Conservation (phyloP, 2,797 vertebrate genomes). For the Salarias fasciatus region DNA sequence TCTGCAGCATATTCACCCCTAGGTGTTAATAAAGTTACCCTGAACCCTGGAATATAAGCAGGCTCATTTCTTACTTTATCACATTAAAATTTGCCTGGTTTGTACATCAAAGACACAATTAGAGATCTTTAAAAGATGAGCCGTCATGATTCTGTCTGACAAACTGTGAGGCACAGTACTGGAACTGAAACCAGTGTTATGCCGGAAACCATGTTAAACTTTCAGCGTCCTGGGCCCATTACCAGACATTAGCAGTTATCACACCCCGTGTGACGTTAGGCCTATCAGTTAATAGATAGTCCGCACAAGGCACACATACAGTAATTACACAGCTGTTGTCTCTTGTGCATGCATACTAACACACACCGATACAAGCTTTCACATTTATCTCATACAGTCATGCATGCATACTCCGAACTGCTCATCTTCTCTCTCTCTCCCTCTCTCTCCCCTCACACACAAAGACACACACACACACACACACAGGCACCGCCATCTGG, state of each 20-base stretch:
- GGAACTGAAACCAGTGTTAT: not conserved
- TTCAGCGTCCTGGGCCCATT: conserved; percentile 9
- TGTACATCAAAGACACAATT: not conserved
- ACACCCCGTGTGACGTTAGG: conserved; percentile 11
- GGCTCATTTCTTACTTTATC: no score
- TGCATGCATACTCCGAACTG: conserved; percentile 36
- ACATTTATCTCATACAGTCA: conserved; percentile 45
- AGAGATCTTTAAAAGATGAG: not conserved
- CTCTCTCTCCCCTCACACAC: conserved; percentile 33
- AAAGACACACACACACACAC: conserved; percentile 36
- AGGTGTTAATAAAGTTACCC: no score
- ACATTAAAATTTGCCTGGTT: not conserved
- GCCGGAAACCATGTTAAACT: conserved; percentile 6
- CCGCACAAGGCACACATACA: conserved; percentile 20
- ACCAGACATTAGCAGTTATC: conserved; percentile 19
- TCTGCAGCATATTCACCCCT: no score
- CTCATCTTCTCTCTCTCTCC: conserved; percentile 57
- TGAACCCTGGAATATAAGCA: no score
- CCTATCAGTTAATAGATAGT: conserved; percentile 15
- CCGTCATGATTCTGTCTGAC: no score
- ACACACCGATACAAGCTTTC: conserved; percentile 41
- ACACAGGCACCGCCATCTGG: conserved; percentile 75
- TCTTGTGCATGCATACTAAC: conserved; percentile 26
- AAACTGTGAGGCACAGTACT: conserved; percentile 1
- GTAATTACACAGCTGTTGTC: conserved; percentile 20